Evolutionary conservation across 2,113 vertebrate species (phyloP).

Genomic region (Coturnix japonica): DNA sequence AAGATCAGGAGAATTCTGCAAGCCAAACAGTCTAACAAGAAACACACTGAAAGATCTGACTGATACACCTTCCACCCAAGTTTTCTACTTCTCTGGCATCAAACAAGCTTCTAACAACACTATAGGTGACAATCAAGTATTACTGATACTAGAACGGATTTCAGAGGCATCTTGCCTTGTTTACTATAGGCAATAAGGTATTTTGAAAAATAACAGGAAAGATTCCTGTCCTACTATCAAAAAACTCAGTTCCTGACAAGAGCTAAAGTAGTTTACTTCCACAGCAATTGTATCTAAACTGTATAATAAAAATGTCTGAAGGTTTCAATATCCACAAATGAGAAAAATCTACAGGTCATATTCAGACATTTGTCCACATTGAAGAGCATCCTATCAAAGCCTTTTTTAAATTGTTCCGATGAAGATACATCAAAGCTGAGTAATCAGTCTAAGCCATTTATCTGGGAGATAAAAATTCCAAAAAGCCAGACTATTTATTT

Average conservation of each 20-base stretch:
- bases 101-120: neutral
- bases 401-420: neutral
- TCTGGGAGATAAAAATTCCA: neutral
- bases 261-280: neutral
- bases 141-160: neutral
- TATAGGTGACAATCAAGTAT: neutral
- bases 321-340: neutral
- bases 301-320: neutral
- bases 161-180: neutral
- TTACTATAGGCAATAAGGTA: neutral
- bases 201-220: neutral
- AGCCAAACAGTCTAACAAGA: neutral
- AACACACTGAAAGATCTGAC: neutral
- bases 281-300: neutral
- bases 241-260: neutral
- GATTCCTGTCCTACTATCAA: neutral
- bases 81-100: neutral
- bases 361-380: neutral
- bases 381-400: neutral
- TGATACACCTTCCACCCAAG: neutral
- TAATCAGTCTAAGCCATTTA: neutral
- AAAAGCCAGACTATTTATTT: neutral
- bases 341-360: neutral
- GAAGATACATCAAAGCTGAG: neutral
- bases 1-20: slow-evolving; percentile 14